Evolutionary conservation across 2,113 vertebrate species (phyloP), one percentile per base, ranked within the genome.

Genomic region (Oryzias javanicus): DNA sequence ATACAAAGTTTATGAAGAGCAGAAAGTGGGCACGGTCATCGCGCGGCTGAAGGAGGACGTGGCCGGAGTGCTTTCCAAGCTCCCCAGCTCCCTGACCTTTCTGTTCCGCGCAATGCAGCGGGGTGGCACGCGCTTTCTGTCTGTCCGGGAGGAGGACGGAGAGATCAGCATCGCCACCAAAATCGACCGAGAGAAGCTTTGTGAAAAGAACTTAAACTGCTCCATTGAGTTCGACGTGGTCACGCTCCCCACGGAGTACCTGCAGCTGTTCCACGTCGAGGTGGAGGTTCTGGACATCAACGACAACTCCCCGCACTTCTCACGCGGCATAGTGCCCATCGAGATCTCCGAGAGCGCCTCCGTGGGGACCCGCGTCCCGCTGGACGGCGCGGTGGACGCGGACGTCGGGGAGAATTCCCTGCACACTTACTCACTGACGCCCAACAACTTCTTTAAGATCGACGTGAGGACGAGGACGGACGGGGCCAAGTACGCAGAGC

Each of bases 281-380:
- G 96, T 99, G 4, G 95, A 98, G 57, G 95, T 99, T 76, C 78
- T 98, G 91, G 97, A 99, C 79, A 96, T 99, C 19, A 99, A 99
- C 57, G 96, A 98, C 86, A 95, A 98, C 85, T 90, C 96, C 0
- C 97, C 97, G 2, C 94, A 94, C 81, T 99, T 98, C 78, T 89
- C 96, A 12, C 91, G 96, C 55, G 78, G 95, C 51, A 90, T 97
- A 45, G 95, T 99, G 4, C 96, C 96, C 1, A 92, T 98, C 0
- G 96, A 98, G 64, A 98, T 99, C 48, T 99, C 95, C 0, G 96
- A 98, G 89, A 99, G 96, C 5, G 97, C 96, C 0, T 93, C 97
- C 0, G 93, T 98, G 42, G 97, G 97, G 4, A 97, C 95, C 1
- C 94, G 96, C 5, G 86, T 98, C 69, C 96, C 96, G 6, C 67